phyloP scores from a whole-genome alignment of 2,797 vertebrate species.

The Pipistrellus nathusii region DNA sequence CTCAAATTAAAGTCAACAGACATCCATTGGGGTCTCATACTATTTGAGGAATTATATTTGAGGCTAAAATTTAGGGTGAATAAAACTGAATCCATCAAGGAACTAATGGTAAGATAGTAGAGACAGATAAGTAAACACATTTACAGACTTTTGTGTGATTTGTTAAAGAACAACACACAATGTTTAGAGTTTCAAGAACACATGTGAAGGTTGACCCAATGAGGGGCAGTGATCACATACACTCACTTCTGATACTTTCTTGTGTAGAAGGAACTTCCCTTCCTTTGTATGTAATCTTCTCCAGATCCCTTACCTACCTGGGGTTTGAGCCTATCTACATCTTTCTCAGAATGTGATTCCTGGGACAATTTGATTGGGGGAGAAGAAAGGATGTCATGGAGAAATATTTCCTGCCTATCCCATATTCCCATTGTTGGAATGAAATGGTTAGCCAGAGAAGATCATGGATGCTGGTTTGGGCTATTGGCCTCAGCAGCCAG shows the following conservation, averaged over 20 bases:
- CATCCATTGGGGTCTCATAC: neutral
- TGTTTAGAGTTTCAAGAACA: neutral
- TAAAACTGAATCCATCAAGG: neutral
- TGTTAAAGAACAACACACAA: neutral
- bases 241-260: neutral
- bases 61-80: conserved; percentile 7
- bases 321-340: neutral
- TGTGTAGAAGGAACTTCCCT: neutral
- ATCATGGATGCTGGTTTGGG: neutral
- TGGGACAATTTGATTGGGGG: neutral
- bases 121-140: neutral
- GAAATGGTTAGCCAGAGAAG: neutral
- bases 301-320: neutral
- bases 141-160: neutral
- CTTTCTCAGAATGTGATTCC: neutral
- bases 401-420: neutral
- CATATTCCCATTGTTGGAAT: neutral
- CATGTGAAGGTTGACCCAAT: neutral
- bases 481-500: neutral
- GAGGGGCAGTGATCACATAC: neutral
- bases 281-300: neutral
- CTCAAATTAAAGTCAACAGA: neutral
- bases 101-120: neutral
- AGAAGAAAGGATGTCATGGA: neutral
- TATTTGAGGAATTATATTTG: conserved; percentile 20